Conservation (phyloP, 2,113 vertebrate genomes). For the Heterocephalus glaber region DNA sequence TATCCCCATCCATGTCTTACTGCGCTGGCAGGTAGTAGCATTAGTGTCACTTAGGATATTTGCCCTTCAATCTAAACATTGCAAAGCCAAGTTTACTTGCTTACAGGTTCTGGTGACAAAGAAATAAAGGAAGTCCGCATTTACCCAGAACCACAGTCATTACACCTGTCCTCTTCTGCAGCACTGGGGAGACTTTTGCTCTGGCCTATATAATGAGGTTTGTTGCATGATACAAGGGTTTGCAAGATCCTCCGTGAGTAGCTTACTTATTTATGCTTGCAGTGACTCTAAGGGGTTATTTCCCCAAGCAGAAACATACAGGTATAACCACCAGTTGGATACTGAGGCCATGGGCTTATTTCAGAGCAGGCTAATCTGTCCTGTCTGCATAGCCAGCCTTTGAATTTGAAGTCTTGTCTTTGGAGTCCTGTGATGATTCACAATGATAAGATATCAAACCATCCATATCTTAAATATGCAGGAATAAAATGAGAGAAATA, state of each 20-base stretch:
- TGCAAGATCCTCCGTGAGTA: rapidly evolving
- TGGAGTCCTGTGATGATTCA: background rate
- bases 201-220: rapidly evolving
- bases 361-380: background rate
- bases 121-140: background rate
- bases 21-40: background rate
- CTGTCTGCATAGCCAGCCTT: background rate
- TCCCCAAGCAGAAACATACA: background rate
- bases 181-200: background rate
- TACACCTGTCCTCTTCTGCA: rapidly evolving
- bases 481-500: background rate
- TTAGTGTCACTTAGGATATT: background rate
- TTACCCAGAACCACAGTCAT: background rate
- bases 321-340: background rate
- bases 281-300: background rate
- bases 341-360: background rate
- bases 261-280: background rate
- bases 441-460: background rate
- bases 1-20: too few relatives aligned
- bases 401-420: background rate
- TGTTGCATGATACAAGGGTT: rapidly evolving
- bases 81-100: background rate
- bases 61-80: background rate
- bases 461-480: background rate
- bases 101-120: background rate